Conservation (phyloP, 2,113 vertebrate species). For the Phoenicopterus ruber region DNA sequence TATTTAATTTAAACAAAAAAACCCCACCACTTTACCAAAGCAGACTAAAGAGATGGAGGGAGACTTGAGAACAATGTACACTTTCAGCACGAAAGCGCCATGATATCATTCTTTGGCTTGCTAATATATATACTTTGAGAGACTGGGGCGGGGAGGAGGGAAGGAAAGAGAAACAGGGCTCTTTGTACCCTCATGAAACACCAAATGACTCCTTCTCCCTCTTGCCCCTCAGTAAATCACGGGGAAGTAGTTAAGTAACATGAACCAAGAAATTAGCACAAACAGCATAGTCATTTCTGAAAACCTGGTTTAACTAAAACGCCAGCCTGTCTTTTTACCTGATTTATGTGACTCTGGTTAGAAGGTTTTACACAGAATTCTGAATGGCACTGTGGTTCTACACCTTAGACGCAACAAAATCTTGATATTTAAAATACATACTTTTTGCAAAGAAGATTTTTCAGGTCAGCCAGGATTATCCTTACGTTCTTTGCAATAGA, state of each 20-base stretch:
- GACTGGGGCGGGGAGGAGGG: neutral
- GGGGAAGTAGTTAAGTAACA: neutral
- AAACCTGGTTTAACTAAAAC: slow-evolving; percentile 4
- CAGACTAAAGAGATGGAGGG: neutral
- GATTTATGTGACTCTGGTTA: neutral
- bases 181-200: slow-evolving; percentile 5
- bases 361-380: neutral
- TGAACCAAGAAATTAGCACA: neutral
- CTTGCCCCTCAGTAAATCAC: slow-evolving; percentile 3
- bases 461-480: neutral
- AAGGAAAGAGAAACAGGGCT: slow-evolving; percentile 13
- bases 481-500: neutral
- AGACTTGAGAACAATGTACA: slow-evolving; percentile 17
- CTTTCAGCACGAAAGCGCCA: slow-evolving; percentile 49
- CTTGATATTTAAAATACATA: neutral
- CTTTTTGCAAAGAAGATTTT: neutral
- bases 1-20: neutral
- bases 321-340: neutral
- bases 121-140: neutral
- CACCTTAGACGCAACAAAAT: neutral
- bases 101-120: slow-evolving; percentile 38
- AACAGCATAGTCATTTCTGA: neutral
- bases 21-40: neutral
- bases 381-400: neutral
- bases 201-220: neutral